Conservation (phyloP, 2,888 invertebrate species). For the Atrina japonica region DNA sequence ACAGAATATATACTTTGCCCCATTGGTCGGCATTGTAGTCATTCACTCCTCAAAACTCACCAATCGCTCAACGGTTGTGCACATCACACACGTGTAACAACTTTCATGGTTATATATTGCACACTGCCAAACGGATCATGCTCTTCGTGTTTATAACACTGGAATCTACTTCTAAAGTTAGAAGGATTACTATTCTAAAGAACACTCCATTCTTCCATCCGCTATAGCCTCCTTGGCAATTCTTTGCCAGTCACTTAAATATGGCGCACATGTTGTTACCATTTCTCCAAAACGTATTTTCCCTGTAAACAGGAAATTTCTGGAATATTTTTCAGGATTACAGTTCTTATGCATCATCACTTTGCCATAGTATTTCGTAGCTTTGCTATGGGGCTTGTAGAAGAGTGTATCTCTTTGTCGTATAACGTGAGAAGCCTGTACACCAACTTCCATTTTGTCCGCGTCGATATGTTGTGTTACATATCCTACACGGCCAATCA, state of each 20-base stretch:
- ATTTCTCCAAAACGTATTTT: constrained; percentile 65
- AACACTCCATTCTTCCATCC: constrained; percentile 58
- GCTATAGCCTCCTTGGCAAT: constrained; percentile 53
- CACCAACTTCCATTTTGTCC: constrained; percentile 58
- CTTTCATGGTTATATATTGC: no score
- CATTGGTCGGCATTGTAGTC: no score
- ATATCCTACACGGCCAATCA: constrained; percentile 62
- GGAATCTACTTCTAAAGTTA: no score
- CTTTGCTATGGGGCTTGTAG: constrained; percentile 38
- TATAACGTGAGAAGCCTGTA: constrained; percentile 64
- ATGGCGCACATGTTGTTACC: constrained; percentile 65
- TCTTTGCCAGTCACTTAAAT: constrained; percentile 66
- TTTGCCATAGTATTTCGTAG: constrained; percentile 56
- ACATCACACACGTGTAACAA: no score
- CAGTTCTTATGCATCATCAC: constrained; percentile 64
- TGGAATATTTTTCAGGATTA: constrained; percentile 58
- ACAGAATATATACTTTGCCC: no score
- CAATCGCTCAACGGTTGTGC: no score
- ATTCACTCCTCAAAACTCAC: no score
- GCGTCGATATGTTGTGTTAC: constrained; percentile 48
- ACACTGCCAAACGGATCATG: no score
- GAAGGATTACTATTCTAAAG: constrained; percentile 32
- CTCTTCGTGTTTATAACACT: no score
- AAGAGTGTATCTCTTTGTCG: constrained; percentile 57
- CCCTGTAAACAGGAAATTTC: constrained; percentile 70